Conservation (phyloP, 2,797 vertebrate species). For the Mormyrus proboscirostris region DNA sequence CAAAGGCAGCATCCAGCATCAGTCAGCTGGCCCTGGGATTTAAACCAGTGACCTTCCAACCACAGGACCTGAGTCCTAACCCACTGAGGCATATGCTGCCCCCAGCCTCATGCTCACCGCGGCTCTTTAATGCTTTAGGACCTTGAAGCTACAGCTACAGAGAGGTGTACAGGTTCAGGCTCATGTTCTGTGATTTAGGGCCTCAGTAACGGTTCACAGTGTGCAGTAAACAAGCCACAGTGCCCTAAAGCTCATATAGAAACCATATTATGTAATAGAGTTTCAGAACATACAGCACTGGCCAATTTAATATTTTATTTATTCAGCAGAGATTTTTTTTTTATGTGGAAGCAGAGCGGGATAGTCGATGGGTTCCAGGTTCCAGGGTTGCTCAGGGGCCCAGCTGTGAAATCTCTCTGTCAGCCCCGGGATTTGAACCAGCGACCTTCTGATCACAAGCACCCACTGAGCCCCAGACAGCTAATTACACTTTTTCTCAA, state of each 20-base stretch:
- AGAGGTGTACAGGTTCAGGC: neutral
- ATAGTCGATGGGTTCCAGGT: neutral
- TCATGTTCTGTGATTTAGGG: neutral
- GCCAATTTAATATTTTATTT: neutral
- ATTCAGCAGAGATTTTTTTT: neutral
- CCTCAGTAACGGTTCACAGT: neutral
- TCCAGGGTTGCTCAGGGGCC: neutral
- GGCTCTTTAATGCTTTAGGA: neutral
- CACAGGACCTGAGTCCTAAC: neutral
- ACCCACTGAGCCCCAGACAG: neutral
- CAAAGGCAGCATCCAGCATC: neutral
- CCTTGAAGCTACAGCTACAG: neutral
- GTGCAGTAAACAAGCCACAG: neutral
- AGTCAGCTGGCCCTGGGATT: neutral
- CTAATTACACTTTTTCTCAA: neutral
- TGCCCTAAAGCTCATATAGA: neutral
- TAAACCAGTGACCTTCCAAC: neutral
- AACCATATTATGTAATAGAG: neutral
- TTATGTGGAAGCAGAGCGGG: neutral
- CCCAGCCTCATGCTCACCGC: neutral
- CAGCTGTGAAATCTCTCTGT: neutral
- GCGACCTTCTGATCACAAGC: neutral
- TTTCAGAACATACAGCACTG: neutral
- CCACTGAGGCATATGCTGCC: neutral
- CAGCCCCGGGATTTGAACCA: neutral